A percentile compares a stretch with the other conserved stretches of the same genome.
Evolutionary conservation across 2,888 invertebrate species (phyloP).

Genomic region (Rambutsinella grinnellia): DNA sequence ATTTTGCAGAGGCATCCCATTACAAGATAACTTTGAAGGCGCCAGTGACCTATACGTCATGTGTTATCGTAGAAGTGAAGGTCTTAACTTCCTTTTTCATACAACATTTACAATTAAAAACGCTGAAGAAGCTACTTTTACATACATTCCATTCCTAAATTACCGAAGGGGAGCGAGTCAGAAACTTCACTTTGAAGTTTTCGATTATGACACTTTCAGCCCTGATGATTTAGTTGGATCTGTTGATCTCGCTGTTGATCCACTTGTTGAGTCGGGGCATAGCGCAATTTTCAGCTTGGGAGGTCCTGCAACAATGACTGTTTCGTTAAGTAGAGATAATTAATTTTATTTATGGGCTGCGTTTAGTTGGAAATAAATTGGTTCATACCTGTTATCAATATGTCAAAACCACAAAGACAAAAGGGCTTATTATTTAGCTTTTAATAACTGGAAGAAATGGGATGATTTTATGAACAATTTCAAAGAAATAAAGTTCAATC

Average conservation of each 20-base stretch:
- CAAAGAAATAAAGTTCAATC: too few relatives aligned
- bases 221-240: conserved; percentile 58
- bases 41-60: conserved; percentile 57
- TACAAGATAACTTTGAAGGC: conserved; percentile 53
- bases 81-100: conserved; percentile 53
- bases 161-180: conserved; percentile 54
- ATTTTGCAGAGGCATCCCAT: conserved; percentile 47
- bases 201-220: conserved; percentile 54
- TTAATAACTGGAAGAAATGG: too few relatives aligned
- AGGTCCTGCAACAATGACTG: too few relatives aligned
- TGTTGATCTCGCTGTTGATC: conserved; percentile 52
- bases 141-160: conserved; percentile 56
- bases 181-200: conserved; percentile 56
- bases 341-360: too few relatives aligned
- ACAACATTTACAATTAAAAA: conserved; percentile 49
- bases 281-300: too few relatives aligned
- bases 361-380: too few relatives aligned
- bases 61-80: conserved; percentile 58
- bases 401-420: too few relatives aligned
- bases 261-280: conserved; percentile 36
- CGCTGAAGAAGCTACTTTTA: conserved; percentile 48
- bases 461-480: too few relatives aligned
- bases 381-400: too few relatives aligned
- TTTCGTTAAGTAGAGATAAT: too few relatives aligned
- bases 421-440: too few relatives aligned